Base-by-base conservation (phyloP, 2,888 invertebrate species). In the Synanthedon andrenaeformis region DNA sequence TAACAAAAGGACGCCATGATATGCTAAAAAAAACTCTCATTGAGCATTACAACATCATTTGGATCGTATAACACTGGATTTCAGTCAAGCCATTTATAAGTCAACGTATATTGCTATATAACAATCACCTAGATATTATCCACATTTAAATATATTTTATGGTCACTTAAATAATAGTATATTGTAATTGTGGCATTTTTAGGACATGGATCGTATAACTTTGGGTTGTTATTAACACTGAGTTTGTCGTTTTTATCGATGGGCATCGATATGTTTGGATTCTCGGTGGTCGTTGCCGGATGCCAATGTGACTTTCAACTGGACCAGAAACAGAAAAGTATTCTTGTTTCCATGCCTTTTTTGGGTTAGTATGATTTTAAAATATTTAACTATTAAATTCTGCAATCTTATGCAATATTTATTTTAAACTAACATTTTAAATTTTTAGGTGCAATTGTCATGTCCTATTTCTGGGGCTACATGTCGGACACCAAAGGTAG, bases 261-360 rank as follows among this genome's bases (percentile, higher is more conserved):
- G 74, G 65, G 54, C 0, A 52, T 75, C 41, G 78, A 78, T 54
- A 69, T 78, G 65, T 77, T 76, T 55, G 76, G 77, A 4, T 69
- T 76, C 58, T 67, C 76, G 5, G 67, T 76, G 49, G 66, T 76
- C 14, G 68, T 76, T 11, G 60, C 59, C 3, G 68, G 70, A 0
- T 59, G 69, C 54, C 59, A 62, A 52, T 77, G 78, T 35, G 78
- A 78, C 51, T 65, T 76, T 50, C 52, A 68, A 1, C 57, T 78
- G 5, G 62, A 62, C 2, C 89, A 90, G 6, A 72, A 74, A 2
- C 85, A 92, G 64, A 89, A 91, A 62, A 91, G 91, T 13, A 75
- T 89, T 51, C 79, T 93, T 11, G 90, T 91, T 60, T 90, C 92
- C 3, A 85, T 90, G 55, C 91, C 92, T 55, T 88, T 93, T 66